Evolutionary conservation across 2,797 vertebrate genomes (phyloP), one percentile per base, ranked within the genome.

Genomic region (Enteromius radiatus): DNA sequence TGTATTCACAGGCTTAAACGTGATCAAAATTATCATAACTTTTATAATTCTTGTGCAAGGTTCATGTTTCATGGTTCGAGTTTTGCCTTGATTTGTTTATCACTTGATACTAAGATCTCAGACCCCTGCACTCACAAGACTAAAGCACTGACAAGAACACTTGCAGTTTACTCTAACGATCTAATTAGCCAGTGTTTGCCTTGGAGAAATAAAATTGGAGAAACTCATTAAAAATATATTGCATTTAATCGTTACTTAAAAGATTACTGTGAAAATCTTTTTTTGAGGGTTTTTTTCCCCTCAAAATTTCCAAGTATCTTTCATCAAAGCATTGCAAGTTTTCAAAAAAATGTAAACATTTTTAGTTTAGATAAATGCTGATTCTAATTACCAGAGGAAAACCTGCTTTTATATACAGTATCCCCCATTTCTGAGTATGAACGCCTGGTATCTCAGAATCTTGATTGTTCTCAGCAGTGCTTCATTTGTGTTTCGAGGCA

Each of bases 191-290:
- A 17, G 68, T 45, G 41, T 76, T 59, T 59, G 52, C 73, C 79
- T 70, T 73, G n/a, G 9, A 73, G 54, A 73, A 61, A 63, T 36
- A 26, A 19, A 33, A 47, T 63, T 17, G 52, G 38, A 28, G 15
- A 43, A 80, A 61, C 67, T 71, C 68, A 63, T 63, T 81, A 47
- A 81, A 81, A 61, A 71, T 1, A 63, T 7, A 73, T 15, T 69
- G 6, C 17, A 17, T 61, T 80, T 63, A 14, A 73, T 81, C 8
- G 63, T 63, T 15, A 61, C 68, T 33, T 70, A 11, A 43, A 67
- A 31, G 23, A 33, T 45, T 45, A 31, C 7, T 33, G 1, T 31
- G 11, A 38, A 54, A 17, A 52, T 2, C 3, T 15, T 69, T 26
- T 43, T 3, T 17, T 38, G 4, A 36, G 5, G 1, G 0, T 2